A percentile compares a stretch with the other conserved stretches of the same genome.
These are phyloP conservation scores for Biston stratarius DNA, from an alignment of 2,888 invertebrate genomes.

Conservation along the genomic window DNA sequence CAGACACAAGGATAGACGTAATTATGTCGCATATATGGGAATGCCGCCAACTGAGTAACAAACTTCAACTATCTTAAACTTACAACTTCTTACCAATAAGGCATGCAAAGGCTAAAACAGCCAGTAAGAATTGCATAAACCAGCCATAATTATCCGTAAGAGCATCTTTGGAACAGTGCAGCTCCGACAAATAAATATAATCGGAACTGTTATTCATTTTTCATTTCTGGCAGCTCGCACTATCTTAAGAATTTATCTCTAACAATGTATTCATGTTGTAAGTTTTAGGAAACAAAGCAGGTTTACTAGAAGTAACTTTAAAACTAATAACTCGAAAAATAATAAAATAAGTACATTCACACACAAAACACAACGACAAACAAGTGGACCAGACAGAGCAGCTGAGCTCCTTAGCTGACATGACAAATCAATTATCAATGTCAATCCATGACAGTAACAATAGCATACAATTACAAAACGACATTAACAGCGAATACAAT, in stretches of 20 bases:
- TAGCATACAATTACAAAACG: too few species aligned
- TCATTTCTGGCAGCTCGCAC: slow-evolving; percentile 54
- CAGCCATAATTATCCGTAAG: slow-evolving; percentile 91
- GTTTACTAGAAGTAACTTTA: neutral
- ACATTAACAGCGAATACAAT: too few species aligned
- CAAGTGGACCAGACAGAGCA: too few species aligned
- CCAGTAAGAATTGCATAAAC: slow-evolving; percentile 90
- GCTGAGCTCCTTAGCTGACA: too few species aligned
- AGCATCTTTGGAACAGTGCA: slow-evolving; percentile 90
- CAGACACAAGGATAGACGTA: slow-evolving; percentile 4
- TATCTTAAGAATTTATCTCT: slow-evolving; percentile 21
- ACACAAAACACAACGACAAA: neutral
- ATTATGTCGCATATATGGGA: slow-evolving; percentile 10
- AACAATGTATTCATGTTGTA: neutral
- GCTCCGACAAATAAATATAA: slow-evolving; percentile 77
- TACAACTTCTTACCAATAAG: slow-evolving; percentile 87
- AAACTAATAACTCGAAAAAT: neutral
- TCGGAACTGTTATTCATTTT: slow-evolving; percentile 81
- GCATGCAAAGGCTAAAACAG: slow-evolving; percentile 90
- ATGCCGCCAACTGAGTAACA: slow-evolving; percentile 20
- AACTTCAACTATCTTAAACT: slow-evolving; percentile 35
- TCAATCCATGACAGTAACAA: too few species aligned
- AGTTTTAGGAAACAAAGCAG: neutral
- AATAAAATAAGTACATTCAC: neutral
- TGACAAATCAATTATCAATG: too few species aligned